These are phyloP conservation scores for Trichopoda pennipes DNA, from an alignment of 2,888 invertebrate species.

Conservation along the genomic window DNA sequence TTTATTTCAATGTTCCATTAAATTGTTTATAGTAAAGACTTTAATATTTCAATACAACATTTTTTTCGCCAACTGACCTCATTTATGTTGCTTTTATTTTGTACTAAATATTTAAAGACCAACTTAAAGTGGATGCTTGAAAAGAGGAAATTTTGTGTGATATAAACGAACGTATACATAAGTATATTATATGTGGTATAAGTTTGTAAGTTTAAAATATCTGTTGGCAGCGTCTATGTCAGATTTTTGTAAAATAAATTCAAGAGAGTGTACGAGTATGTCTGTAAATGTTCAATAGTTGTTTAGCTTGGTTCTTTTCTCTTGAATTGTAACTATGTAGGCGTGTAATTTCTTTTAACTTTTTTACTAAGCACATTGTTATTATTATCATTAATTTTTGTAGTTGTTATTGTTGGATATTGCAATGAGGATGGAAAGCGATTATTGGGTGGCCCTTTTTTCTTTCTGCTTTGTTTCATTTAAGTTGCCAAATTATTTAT, in stretches of 20 bases:
- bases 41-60: conserved; percentile 35
- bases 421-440: neutral
- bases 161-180: no score
- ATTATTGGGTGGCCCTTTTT: neutral
- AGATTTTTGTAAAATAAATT: neutral
- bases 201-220: neutral
- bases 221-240: neutral
- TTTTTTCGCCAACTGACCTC: conserved; percentile 56
- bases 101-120: neutral
- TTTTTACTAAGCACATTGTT: conserved; percentile 11
- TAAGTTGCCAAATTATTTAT: conserved; percentile 53
- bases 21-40: neutral
- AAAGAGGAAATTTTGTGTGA: neutral
- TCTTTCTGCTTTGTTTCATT: conserved; percentile 23
- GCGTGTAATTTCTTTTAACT: conserved; percentile 37
- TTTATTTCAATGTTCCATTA: conserved; percentile 4
- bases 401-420: neutral
- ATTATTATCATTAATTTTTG: no score
- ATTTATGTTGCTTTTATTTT: conserved; percentile 19
- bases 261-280: neutral
- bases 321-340: conserved; percentile 45
- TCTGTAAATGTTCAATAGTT: conserved; percentile 3
- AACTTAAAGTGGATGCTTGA: neutral
- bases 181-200: neutral
- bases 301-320: conserved; percentile 8